These are phyloP conservation scores for Drosophila cardini DNA, from an alignment of 1,140 invertebrate species.

Conservation along the genomic window DNA sequence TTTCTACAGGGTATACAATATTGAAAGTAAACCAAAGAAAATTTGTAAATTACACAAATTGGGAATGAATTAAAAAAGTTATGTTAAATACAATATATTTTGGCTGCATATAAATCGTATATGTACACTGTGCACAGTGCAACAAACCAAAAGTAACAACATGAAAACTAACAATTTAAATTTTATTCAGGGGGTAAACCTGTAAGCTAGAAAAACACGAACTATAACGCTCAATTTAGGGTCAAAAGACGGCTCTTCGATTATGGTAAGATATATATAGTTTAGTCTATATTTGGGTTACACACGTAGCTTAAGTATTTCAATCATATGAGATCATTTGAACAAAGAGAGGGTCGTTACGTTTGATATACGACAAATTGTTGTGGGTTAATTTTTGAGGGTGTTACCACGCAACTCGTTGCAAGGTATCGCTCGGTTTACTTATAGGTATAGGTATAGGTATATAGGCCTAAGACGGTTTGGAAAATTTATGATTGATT, in stretches of 20 bases:
- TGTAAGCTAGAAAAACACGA: too few relatives aligned
- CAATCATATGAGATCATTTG: background rate
- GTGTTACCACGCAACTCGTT: slow-evolving; percentile 6
- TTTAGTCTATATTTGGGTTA: background rate
- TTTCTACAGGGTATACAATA: slow-evolving; percentile 7
- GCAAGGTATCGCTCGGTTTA: slow-evolving; percentile 6
- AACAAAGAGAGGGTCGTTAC: background rate
- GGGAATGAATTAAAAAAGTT: slow-evolving; percentile 15
- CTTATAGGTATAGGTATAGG: background rate
- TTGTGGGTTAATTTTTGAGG: background rate
- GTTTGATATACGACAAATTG: background rate
- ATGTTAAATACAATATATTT: slow-evolving; percentile 76
- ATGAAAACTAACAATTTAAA: too few relatives aligned
- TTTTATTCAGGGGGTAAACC: background rate
- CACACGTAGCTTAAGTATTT: background rate
- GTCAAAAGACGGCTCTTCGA: background rate
- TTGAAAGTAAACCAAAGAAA: slow-evolving; percentile 46
- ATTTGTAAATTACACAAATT: slow-evolving; percentile 49
- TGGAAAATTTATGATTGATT: slow-evolving; percentile 66
- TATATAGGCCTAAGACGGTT: slow-evolving; percentile 18
- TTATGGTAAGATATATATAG: background rate
- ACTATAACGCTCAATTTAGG: background rate
- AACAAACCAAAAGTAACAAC: slow-evolving; percentile 21
- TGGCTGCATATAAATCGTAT: slow-evolving; percentile 56
- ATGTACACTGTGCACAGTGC: slow-evolving; percentile 12